Conservation (phyloP, 2,888 invertebrate species). For the Hipparchia semele region DNA sequence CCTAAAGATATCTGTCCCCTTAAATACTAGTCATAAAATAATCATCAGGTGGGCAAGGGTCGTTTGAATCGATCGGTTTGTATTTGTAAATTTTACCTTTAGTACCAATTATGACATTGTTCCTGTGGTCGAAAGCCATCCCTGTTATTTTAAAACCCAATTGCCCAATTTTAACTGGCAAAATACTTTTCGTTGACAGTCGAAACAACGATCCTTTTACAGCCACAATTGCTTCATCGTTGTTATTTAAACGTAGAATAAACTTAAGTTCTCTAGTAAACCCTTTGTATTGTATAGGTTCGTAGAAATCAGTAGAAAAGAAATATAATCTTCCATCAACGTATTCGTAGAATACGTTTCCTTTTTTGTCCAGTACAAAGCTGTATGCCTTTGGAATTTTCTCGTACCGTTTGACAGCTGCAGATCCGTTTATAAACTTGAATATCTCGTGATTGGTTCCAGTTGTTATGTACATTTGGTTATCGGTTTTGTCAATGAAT, state of each 20-base stretch:
- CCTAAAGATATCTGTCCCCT: not conserved
- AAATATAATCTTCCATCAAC: slow-evolving; percentile 73
- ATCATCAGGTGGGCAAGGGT: slow-evolving; percentile 72
- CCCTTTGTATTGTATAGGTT: slow-evolving; percentile 75
- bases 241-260: slow-evolving; percentile 64
- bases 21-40: slow-evolving; percentile 74
- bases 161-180: slow-evolving; percentile 70
- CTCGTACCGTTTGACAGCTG: slow-evolving; percentile 70
- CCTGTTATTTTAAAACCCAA: slow-evolving; percentile 74
- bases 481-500: slow-evolving; percentile 69
- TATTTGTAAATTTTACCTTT: slow-evolving; percentile 76
- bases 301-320: slow-evolving; percentile 64
- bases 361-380: slow-evolving; percentile 66
- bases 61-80: slow-evolving; percentile 64
- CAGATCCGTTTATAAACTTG: slow-evolving; percentile 67
- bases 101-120: slow-evolving; percentile 71
- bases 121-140: slow-evolving; percentile 66
- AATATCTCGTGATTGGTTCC: slow-evolving; percentile 71
- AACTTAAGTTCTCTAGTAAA: slow-evolving; percentile 73
- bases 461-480: slow-evolving; percentile 71
- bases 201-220: slow-evolving; percentile 70
- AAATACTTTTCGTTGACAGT: slow-evolving; percentile 60
- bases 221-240: slow-evolving; percentile 70
- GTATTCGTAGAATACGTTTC: slow-evolving; percentile 72
- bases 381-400: slow-evolving; percentile 72